Percentiles rank a stretch among this genome's conserved stretches.
Evolutionary conservation across 2,797 vertebrate species (phyloP).

Genomic region (Phylloscopus collybita): DNA sequence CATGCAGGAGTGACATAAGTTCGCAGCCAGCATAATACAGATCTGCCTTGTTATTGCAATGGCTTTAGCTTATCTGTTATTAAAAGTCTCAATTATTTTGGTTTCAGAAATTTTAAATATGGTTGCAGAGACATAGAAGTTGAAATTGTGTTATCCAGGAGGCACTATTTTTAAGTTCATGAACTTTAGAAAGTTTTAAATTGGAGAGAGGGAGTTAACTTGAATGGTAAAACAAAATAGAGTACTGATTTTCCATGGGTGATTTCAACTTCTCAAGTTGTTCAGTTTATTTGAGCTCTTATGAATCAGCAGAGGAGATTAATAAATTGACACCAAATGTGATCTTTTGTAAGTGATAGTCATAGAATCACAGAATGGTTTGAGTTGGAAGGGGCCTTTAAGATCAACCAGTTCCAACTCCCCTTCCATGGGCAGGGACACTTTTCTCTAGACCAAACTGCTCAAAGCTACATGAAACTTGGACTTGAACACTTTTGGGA

Average conservation of each 20-base stretch:
- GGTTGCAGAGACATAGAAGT: neutral
- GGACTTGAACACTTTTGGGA: neutral
- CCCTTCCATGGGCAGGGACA: neutral
- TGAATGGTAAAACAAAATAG: neutral
- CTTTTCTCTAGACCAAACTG: neutral
- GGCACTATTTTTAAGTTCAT: neutral
- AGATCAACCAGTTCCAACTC: neutral
- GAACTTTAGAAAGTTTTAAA: neutral
- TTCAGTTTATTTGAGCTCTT: neutral
- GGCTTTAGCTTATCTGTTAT: neutral
- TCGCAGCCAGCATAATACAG: neutral
- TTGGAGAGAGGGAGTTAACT: neutral
- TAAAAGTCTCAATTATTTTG: neutral
- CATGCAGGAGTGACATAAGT: neutral
- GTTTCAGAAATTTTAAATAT: neutral
- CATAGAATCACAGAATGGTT: neutral
- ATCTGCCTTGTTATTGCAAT: neutral
- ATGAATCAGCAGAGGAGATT: neutral
- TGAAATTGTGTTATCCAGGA: neutral
- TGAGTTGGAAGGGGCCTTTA: neutral
- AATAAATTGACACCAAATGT: neutral
- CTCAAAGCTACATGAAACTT: neutral
- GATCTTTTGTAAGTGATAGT: neutral
- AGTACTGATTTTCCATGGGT: neutral
- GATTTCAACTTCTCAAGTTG: neutral